phyloP scores from a whole-genome alignment of 2,113 vertebrate genomes.

The Hemicordylus capensis region DNA sequence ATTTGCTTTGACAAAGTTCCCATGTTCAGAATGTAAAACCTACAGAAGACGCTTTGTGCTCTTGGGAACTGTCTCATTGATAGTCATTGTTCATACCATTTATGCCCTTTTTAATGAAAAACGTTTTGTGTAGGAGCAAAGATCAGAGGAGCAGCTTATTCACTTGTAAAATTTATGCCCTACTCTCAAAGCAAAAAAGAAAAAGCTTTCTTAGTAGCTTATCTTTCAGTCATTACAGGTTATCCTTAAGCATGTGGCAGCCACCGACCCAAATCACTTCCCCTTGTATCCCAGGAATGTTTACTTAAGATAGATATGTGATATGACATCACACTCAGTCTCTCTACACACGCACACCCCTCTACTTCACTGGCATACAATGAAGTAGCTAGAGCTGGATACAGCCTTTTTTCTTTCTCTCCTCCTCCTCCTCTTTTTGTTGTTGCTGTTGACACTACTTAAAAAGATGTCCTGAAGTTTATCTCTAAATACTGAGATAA shows the following conservation, averaged over 20 bases:
- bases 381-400: neutral
- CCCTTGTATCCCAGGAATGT: neutral
- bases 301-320: neutral
- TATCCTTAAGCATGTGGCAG: neutral
- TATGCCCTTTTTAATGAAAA: slow-evolving; percentile 32
- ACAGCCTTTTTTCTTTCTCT: too few relatives aligned
- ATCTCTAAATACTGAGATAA: slow-evolving; percentile 4
- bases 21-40: slow-evolving; percentile 56
- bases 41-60: slow-evolving; percentile 45
- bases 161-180: neutral
- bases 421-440: too few relatives aligned
- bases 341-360: neutral
- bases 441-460: neutral
- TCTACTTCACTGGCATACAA: neutral
- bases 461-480: neutral
- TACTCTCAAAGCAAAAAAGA: neutral
- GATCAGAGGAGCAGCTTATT: neutral
- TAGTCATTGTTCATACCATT: neutral
- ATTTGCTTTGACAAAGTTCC: slow-evolving; percentile 73
- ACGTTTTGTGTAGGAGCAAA: neutral
- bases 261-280: neutral
- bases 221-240: neutral
- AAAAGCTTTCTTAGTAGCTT: neutral
- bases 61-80: slow-evolving; percentile 44
- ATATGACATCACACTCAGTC: neutral